phyloP scores from a whole-genome alignment of 2,797 vertebrate genomes.

The Peromyscus eremicus region DNA sequence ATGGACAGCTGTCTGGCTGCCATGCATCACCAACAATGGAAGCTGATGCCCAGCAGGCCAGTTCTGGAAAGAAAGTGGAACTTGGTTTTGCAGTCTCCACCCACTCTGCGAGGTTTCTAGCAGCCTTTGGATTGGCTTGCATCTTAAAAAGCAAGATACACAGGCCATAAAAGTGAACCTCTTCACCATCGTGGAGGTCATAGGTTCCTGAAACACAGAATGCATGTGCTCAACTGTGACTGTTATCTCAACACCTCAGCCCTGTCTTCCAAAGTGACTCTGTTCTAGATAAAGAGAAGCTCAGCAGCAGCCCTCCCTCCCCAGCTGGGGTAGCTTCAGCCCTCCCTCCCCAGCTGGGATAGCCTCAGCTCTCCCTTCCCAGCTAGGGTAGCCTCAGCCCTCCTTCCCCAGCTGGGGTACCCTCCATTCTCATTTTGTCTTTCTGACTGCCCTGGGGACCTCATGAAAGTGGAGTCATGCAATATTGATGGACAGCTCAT shows the following conservation, averaged over 20 bases:
- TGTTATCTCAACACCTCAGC: no score
- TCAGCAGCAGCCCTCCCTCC: no score
- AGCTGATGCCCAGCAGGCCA: not conserved
- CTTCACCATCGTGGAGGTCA: not conserved
- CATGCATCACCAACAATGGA: rapidly evolving
- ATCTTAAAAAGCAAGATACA: not conserved
- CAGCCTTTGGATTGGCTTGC: not conserved
- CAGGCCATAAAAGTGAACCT: no score
- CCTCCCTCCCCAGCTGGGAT: no score
- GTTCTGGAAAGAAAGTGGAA: not conserved
- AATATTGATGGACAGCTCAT: not conserved
- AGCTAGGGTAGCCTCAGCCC: no score
- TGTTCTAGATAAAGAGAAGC: not conserved
- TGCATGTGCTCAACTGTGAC: rapidly evolving
- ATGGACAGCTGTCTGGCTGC: not conserved
- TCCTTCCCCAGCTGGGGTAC: no score
- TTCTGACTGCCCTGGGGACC: no score
- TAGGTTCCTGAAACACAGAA: not conserved
- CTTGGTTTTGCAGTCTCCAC: not conserved
- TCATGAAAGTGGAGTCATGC: not conserved
- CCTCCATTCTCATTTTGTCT: not conserved
- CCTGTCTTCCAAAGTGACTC: not conserved
- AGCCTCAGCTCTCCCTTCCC: no score
- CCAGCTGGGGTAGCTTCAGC: no score
- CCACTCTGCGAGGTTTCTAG: not conserved